Percentiles rank a stretch among this genome's conserved stretches.
Conservation (phyloP, 2,888 invertebrate species). For the Noctua janthe region DNA sequence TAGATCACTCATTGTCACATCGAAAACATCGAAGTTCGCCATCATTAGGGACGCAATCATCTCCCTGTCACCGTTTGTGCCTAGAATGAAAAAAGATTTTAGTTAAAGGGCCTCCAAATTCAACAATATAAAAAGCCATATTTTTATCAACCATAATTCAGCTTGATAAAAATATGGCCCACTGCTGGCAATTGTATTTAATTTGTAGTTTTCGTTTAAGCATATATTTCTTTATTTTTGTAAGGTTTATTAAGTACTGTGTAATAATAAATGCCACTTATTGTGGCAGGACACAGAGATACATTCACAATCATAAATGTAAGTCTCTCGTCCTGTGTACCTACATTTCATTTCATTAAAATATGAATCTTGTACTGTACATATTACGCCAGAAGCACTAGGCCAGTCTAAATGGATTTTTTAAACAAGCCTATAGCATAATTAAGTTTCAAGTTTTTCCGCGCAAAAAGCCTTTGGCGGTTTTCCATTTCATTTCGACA, state of each 20-base stretch:
- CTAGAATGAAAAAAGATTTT: conserved; percentile 55
- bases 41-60: conserved; percentile 97
- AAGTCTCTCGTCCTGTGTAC: not conserved
- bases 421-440: not conserved
- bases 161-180: too few relatives aligned
- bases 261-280: too few relatives aligned
- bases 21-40: conserved; percentile 97
- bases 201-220: too few relatives aligned
- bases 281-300: not conserved
- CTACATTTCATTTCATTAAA: not conserved
- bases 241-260: too few relatives aligned
- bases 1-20: conserved; percentile 98
- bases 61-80: conserved; percentile 98
- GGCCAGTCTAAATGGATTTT: not conserved
- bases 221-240: too few relatives aligned
- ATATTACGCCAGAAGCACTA: not conserved
- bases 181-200: not conserved
- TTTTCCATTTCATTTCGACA: not conserved
- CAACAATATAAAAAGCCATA: not conserved
- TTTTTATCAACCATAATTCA: not conserved
- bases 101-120: not conserved
- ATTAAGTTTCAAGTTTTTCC: not conserved
- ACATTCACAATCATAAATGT: not conserved
- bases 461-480: not conserved
- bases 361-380: not conserved